phyloP scores from a whole-genome alignment of 2,113 vertebrate genomes.

The Burhinus oedicnemus region DNA sequence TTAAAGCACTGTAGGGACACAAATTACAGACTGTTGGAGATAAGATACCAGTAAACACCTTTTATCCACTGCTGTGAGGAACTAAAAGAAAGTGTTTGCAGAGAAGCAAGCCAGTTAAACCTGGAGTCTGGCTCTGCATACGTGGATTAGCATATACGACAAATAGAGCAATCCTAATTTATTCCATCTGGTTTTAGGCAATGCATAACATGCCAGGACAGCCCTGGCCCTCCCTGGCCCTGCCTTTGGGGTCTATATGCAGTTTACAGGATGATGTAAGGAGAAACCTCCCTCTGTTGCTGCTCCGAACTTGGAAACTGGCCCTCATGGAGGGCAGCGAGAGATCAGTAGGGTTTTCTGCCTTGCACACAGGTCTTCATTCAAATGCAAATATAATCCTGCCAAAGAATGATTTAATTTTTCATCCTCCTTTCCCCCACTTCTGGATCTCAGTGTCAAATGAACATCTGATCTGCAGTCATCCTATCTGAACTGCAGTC shows the following conservation, averaged over 20 bases:
- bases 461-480: background rate
- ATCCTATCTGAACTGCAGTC: constrained; percentile 2
- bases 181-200: constrained; percentile 36
- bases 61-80: background rate
- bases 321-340: background rate
- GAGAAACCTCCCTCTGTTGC: constrained; percentile 22
- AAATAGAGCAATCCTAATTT: constrained; percentile 22
- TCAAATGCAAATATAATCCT: background rate
- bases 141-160: background rate
- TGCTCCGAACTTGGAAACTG: background rate
- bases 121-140: background rate
- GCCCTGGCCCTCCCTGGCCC: background rate
- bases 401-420: background rate
- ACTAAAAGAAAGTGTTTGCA: background rate
- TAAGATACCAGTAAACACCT: background rate
- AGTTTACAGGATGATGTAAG: background rate
- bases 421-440: background rate
- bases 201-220: background rate
- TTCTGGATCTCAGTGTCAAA: background rate
- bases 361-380: background rate
- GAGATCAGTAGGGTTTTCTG: background rate
- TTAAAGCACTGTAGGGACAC: background rate
- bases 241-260: background rate
- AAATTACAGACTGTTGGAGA: background rate
- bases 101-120: background rate